Evolutionary conservation across 2,888 invertebrate genomes (phyloP), one percentile per base, ranked within the genome.

Genomic region (Drosophila cracens): DNA sequence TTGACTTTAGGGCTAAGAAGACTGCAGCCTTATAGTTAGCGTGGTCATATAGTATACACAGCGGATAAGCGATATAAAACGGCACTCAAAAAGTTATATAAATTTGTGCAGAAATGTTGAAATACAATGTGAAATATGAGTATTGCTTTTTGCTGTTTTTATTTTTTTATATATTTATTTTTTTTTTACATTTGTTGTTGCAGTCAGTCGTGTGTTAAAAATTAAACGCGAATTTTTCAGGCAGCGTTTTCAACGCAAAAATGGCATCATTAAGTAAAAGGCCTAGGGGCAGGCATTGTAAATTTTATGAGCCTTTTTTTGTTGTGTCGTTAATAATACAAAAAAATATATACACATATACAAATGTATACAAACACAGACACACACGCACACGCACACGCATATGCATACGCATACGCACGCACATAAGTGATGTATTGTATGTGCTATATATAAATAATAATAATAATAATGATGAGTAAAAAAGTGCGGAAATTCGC

Each of bases 211-310:
- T 85, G 85, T 81, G 85, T 86, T 86, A 86, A 89, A 89, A 86
- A 86, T 86, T 86, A 85, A 86, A 86, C 88, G 81, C 90, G 83
- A 89, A 89, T 89, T 87, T 89, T 81, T 79, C 79, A 82, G 80
- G 66, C 69, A 71, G 75, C 67, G 80, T 77, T 85, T 68, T 74
- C 75, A 82, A 70, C 90, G 83, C 84, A 90, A 87, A 87, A 87
- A 87, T 90, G 90, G 87, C 87, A 87, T 87, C 87, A 87, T 87
- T 87, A 87, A 90, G 87, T 90, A 90, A 87, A 86, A 86, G 66
- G 73, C 87, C 82, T 29, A 7, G 54, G 75, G 87, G 72, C 74
- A 74, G 68, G 83, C 90, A 89, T 90, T 90, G 87, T 89, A 89
- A 87, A 89, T 90, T 87, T 86, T 87, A 87, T 90, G 87, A 87